Conservation (phyloP, 1,140 invertebrate genomes). For the Drosophila tristis region DNA sequence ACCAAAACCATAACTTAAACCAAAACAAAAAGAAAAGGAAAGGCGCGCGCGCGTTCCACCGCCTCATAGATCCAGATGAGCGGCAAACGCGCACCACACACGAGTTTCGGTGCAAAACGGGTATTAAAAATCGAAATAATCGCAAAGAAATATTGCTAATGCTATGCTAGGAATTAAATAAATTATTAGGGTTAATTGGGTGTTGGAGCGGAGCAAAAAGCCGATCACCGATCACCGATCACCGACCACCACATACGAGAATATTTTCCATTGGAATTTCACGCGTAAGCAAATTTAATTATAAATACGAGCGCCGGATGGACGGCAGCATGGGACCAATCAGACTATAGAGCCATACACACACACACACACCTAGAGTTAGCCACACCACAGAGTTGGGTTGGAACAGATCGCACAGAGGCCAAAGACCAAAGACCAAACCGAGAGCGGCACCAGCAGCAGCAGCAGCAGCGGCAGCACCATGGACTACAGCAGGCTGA, state of each 20-base stretch:
- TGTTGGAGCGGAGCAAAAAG: conserved; percentile 28
- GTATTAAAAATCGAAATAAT: conserved; percentile 73
- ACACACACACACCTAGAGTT: conserved; percentile 13
- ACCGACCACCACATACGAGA: conserved; percentile 3
- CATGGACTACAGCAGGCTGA: conserved; percentile 69
- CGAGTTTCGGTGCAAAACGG: conserved; percentile 84
- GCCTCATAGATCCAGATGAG: background rate
- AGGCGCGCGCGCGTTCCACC: conserved; percentile 21
- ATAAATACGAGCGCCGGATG: conserved; percentile 55
- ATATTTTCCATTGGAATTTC: conserved; percentile 35
- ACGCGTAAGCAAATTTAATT: conserved; percentile 60
- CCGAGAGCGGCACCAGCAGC: too few relatives aligned
- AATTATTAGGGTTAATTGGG: conserved; percentile 65
- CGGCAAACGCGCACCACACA: conserved; percentile 46
- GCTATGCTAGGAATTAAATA: conserved; percentile 68
- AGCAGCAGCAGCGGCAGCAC: conserved; percentile 9
- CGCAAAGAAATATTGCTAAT: conserved; percentile 33
- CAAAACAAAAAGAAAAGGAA: conserved; percentile 20
- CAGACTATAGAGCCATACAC: conserved; percentile 43
- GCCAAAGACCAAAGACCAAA: background rate
- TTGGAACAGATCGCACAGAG: background rate
- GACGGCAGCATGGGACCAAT: conserved; percentile 74
- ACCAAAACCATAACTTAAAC: conserved; percentile 15
- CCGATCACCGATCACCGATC: background rate
- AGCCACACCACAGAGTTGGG: conserved; percentile 5